A percentile compares a stretch with the other conserved stretches of the same genome.
phyloP scores from a whole-genome alignment of 1,140 invertebrate genomes.

The Yoshiicerus persimilis region DNA sequence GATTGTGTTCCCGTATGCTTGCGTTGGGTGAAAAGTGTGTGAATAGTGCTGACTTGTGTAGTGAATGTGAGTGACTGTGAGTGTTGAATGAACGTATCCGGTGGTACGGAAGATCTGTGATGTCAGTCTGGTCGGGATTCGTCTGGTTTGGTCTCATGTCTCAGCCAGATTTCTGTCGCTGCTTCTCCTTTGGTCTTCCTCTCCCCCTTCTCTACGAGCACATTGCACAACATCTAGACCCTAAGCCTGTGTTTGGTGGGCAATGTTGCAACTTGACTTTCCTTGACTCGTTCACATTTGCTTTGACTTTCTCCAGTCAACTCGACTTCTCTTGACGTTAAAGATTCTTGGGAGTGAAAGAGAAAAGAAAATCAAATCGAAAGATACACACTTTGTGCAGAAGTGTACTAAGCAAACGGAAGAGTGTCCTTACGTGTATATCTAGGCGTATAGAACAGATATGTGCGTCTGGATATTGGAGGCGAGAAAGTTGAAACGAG shows the following conservation, averaged over 20 bases:
- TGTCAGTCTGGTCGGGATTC: not conserved
- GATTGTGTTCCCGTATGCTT: not conserved
- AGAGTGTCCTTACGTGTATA: not conserved
- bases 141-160: slow-evolving; percentile 1
- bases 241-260: not conserved
- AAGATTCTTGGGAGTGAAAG: not conserved
- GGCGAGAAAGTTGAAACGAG: not conserved
- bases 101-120: not conserved
- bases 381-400: not conserved
- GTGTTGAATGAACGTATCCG: not conserved
- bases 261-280: not conserved
- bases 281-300: not conserved
- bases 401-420: not conserved
- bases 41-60: not conserved
- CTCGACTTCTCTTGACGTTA: slow-evolving; percentile 1
- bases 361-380: not conserved
- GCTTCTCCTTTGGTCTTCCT: not conserved
- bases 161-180: not conserved
- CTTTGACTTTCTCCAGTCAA: not conserved
- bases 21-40: not conserved
- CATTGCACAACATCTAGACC: not conserved
- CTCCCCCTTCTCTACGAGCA: not conserved
- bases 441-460: not conserved
- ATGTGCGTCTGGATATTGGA: not conserved
- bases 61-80: not conserved